Conservation (phyloP, 2,113 vertebrate genomes). For the Heterochromis multidens region DNA sequence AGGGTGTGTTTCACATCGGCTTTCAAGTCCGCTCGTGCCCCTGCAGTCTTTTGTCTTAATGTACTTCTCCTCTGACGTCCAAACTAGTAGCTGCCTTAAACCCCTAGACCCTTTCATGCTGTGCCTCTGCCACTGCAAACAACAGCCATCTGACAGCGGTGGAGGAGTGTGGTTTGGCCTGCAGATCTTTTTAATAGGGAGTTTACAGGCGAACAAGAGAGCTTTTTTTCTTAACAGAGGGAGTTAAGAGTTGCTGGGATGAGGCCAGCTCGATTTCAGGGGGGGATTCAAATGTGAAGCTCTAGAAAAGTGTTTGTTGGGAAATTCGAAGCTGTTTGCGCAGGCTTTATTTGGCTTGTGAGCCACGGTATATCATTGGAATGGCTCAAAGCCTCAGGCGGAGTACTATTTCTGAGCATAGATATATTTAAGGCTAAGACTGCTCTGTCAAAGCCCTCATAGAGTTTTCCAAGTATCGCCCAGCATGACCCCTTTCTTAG, state of each 20-base stretch:
- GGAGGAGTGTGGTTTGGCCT: slow-evolving; percentile 35
- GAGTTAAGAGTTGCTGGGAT: slow-evolving; percentile 29
- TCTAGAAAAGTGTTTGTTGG: slow-evolving; percentile 8
- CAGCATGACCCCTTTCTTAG: slow-evolving; percentile 35
- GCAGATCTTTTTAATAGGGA: slow-evolving; percentile 43
- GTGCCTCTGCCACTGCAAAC: slow-evolving; percentile 46
- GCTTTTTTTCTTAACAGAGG: background rate
- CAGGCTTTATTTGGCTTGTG: slow-evolving; percentile 16
- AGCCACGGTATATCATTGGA: slow-evolving; percentile 27
- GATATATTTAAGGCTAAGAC: slow-evolving; percentile 34
- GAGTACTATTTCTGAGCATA: slow-evolving; percentile 35
- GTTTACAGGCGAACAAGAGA: slow-evolving; percentile 47
- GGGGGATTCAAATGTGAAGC: slow-evolving; percentile 2
- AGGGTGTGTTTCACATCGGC: slow-evolving; percentile 29
- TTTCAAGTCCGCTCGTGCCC: slow-evolving; percentile 9
- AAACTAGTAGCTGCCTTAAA: slow-evolving; percentile 63
- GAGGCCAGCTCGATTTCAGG: slow-evolving; percentile 20
- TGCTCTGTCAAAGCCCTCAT: slow-evolving; percentile 10
- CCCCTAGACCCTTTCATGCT: slow-evolving; percentile 51
- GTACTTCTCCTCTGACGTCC: slow-evolving; percentile 40
- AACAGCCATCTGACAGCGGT: slow-evolving; percentile 34
- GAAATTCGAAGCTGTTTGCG: slow-evolving; percentile 33
- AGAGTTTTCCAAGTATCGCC: slow-evolving; percentile 46
- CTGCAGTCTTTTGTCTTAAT: slow-evolving; percentile 30
- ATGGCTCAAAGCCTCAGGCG: slow-evolving; percentile 22